These are phyloP conservation scores for Sterrhoptilus dennistouni DNA, from an alignment of 2,113 vertebrate genomes.

Conservation along the genomic window DNA sequence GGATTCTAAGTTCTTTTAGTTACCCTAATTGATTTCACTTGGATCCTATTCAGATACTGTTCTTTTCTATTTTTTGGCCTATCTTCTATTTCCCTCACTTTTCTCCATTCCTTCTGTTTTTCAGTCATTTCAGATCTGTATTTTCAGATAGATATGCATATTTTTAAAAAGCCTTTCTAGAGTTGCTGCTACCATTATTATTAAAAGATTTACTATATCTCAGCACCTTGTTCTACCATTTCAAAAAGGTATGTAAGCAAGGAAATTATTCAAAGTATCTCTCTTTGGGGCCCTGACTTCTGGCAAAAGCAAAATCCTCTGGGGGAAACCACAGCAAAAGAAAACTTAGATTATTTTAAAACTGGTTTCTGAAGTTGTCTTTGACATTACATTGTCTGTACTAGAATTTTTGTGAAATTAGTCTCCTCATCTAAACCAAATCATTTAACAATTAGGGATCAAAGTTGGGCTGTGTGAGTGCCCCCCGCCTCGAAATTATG, in stretches of 20 bases:
- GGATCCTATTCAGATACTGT: not conserved
- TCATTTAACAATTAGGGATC: not conserved
- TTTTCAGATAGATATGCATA: not conserved
- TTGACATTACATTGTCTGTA: not conserved
- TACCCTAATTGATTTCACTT: not conserved
- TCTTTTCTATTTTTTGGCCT: not conserved
- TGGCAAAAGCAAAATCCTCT: not conserved
- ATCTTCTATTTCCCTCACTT: not conserved
- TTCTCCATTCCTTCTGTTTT: not conserved
- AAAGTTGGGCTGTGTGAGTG: not conserved
- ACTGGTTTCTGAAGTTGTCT: not conserved
- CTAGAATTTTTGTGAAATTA: not conserved
- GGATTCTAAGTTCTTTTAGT: not conserved
- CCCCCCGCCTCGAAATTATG: accelerated
- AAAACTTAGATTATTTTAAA: not conserved
- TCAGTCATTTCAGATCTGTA: not conserved
- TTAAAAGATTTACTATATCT: not conserved
- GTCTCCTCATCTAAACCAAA: not conserved
- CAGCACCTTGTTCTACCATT: not conserved
- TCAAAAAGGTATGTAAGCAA: not conserved
- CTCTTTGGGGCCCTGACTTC: not conserved
- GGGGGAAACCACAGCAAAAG: not conserved
- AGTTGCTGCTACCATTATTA: not conserved
- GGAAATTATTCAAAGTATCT: not conserved
- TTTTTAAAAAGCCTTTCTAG: not conserved